Evolutionary conservation across 2,888 invertebrate species (phyloP), one percentile per base, ranked within the genome.

Genomic region (Scaeva pyrastri): DNA sequence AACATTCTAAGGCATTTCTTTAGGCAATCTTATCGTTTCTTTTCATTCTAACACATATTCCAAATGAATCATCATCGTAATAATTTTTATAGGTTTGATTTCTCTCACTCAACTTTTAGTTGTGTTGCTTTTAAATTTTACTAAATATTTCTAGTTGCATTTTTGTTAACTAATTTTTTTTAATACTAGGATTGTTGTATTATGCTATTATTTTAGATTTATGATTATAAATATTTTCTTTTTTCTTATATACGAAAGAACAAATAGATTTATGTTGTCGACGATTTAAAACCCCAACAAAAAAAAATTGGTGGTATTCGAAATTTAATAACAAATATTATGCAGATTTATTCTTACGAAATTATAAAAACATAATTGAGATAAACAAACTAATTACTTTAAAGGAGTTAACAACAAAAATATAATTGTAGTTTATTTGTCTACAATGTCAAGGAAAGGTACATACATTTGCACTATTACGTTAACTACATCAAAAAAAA

Each of bases 381-480:
- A 48, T 55, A 52, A 62, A 62, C 45, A 73, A 52, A 26, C 66
- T 64, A 60, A 45, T 43, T n/a, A n/a, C n/a, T 66, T 64, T 43
- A 31, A 36, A n/a, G 5, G 8, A 31, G 2, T 7, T 71, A 56
- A 83, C 41, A 75, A 83, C 72, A 60, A 64, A 80, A 56, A 71
- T 72, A 39, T 31, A 68, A 60, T 43, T n/a, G 74, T 82, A 70
- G 79, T 58, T 79, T 72, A 21, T 31, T 36, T 48, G 48, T 78
- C 78, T 70, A 78, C 78, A 76, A 74, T 78, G 70, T 83, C 73
- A 83, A 70, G 76, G 79, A 83, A 74, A 77, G 87, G 87, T 84
- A 87, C 80, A 77, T 70, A 64, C 50, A 74, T 83, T 88, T 88
- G 87, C 76, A 88, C 88, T 88, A 83, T 88, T 72, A 62, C 82